Conservation (phyloP, 2,888 invertebrate genomes). For the Eledone cirrhosa region DNA sequence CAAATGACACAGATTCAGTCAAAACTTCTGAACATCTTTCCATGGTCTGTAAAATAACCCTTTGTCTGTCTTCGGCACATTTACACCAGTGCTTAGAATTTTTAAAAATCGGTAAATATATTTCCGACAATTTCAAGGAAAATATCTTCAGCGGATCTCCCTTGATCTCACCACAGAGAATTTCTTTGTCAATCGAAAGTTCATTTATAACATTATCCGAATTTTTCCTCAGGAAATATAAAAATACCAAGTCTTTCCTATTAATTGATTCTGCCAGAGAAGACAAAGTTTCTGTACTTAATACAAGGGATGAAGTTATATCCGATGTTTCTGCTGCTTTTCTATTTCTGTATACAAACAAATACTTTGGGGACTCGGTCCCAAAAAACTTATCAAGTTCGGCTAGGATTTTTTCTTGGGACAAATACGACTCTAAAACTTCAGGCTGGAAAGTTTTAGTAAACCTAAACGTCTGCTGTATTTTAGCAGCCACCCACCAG, state of each 20-base stretch:
- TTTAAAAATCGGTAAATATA: slow-evolving; percentile 62
- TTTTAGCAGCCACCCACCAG: slow-evolving; percentile 67
- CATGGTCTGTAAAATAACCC: slow-evolving; percentile 58
- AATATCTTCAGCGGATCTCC: slow-evolving; percentile 63
- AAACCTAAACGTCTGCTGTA: slow-evolving; percentile 66
- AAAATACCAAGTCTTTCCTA: slow-evolving; percentile 54
- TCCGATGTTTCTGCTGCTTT: slow-evolving; percentile 57
- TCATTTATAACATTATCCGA: slow-evolving; percentile 62
- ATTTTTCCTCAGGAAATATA: slow-evolving; percentile 63
- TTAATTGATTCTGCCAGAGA: slow-evolving; percentile 55
- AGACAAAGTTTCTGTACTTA: slow-evolving; percentile 55
- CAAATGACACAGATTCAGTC: slow-evolving; percentile 60
- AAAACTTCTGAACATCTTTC: slow-evolving; percentile 61
- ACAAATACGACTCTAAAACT: slow-evolving; percentile 64
- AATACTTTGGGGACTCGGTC: slow-evolving; percentile 60
- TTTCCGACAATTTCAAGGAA: slow-evolving; percentile 60
- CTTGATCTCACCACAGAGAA: slow-evolving; percentile 66
- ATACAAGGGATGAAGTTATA: slow-evolving; percentile 34
- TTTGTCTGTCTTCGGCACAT: slow-evolving; percentile 60
- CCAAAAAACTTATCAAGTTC: slow-evolving; percentile 63
- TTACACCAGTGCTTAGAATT: slow-evolving; percentile 65
- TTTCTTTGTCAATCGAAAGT: slow-evolving; percentile 61
- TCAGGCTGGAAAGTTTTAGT: slow-evolving; percentile 63
- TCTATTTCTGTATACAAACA: slow-evolving; percentile 64
- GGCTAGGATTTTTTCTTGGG: slow-evolving; percentile 58